Base-by-base conservation (phyloP, 2,888 invertebrate genomes). In the Balanococcus diminutus region DNA sequence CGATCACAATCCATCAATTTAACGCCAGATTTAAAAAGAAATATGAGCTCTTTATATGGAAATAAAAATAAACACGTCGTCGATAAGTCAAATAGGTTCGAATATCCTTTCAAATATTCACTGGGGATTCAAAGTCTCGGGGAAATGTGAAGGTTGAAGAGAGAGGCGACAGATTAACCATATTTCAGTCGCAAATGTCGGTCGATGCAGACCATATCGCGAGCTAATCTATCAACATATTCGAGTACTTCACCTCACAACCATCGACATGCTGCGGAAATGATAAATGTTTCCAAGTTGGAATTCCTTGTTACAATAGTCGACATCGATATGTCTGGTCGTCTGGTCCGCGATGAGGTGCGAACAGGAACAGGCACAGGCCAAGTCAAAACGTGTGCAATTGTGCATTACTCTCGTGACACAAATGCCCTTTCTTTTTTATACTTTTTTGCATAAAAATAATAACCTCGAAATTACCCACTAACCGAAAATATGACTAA, bases 151-250 rank as follows among this genome's bases (percentile, higher is more conserved):
- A n/a, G n/a, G n/a, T n/a, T n/a, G n/a, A n/a, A n/a, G n/a, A n/a
- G n/a, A n/a, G n/a, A n/a, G n/a, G n/a, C n/a, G n/a, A 6, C 19
- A 19, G 19, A 51, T 19, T 19, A 19, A 51, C 19, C 51, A 51
- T 51, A 51, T 51, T 51, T 51, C 51, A 19, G 19, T n/a, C 4
- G 19, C 19, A 51, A 51, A 51, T 51, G 51, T 42, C 8, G 14
- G 6, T 51, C 51, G 51, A 19, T 67, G 11, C 28, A 11, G 28
- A 4, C 22, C 61, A 67, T 61, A 61, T 67, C 61, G 11, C 61
- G 61, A 67, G 61, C 61, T 67, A 67, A 28, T n/a, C 61, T 67
- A 28, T 67, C 61, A 67, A 67, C 61, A 25, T 67, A 25, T 46
- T 46, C 11, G 28, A 19, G 5, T 67, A 67, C 61, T 11, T 67